Base-by-base conservation (phyloP, 2,797 vertebrate species). In the Pelochelys cantorii region DNA sequence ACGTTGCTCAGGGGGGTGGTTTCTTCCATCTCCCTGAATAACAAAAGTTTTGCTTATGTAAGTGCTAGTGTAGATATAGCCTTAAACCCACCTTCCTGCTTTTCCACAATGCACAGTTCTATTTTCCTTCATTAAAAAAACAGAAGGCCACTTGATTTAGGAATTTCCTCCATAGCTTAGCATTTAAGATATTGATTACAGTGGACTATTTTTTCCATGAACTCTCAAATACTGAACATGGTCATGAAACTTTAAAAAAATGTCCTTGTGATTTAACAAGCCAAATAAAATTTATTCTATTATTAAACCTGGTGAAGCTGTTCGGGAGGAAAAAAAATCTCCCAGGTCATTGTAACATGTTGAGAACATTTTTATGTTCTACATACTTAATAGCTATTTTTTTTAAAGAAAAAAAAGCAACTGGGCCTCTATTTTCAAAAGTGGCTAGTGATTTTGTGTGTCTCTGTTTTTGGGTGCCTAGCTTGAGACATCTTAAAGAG, bases 31-130 rank as follows among this genome's bases (percentile, higher is more conserved):
- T 62, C 29, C 29, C 29, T 62, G 29, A 62, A 12, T 2, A 1
- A 60, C 59, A 60, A 27, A 29, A 29, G 59, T 60, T 60, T 60
- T 60, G 25, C 59, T 29, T 25, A 60, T 12, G 29, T 60, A 29
- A 60, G 25, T 60, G 59, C 59, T 60, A 29, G 27, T 29, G 59
- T 60, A 60, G 25, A 60, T 12, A 29, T 29, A 5, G 59, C 59
- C 59, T 60, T 60, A 93, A 29, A 4, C 20, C 86, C 54, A 34
- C 23, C 37, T 79, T 92, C 87, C 80, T 78, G 74, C 52, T 31
- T 94, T 84, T 84, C 87, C 81, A 65, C 48, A 52, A 65, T 31
- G 62, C 7, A n/a, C 31, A 60, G 81, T 84, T 90, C 62, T 53
- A 53, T 22, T 84, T 81, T 59, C 53, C 55, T 77, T 20, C 75